A percentile compares a stretch with the other conserved stretches of the same genome.
Conservation (phyloP, 2,888 invertebrate species). For the Amblyjoppa fuscipennis region DNA sequence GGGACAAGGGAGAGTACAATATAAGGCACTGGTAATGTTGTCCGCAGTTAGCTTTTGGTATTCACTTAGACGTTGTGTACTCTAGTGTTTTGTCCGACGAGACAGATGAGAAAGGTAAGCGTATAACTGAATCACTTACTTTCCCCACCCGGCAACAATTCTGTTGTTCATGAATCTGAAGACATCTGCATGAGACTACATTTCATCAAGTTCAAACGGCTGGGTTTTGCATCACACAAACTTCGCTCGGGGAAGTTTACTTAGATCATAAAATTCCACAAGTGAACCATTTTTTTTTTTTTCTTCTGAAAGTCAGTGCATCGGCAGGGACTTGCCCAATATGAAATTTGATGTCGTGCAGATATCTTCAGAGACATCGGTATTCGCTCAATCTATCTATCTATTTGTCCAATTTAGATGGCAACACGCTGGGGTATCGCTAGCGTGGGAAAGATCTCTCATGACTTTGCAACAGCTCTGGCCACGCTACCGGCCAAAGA, state of each 20-base stretch:
- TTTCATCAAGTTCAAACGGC: too few relatives aligned
- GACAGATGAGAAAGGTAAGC: not conserved
- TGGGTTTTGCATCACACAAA: too few relatives aligned
- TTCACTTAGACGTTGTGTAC: not conserved
- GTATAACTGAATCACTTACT: too few relatives aligned
- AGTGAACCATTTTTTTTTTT: too few relatives aligned
- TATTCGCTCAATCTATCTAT: not conserved
- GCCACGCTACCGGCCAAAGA: slow-evolving; percentile 89
- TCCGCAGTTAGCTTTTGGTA: not conserved
- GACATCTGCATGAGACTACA: too few relatives aligned
- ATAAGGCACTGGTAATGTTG: not conserved
- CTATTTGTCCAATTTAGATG: slow-evolving; percentile 85
- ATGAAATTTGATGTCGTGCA: too few relatives aligned
- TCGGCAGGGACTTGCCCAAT: too few relatives aligned
- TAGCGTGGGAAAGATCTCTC: slow-evolving; percentile 93
- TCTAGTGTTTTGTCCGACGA: not conserved
- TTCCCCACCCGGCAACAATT: too few relatives aligned
- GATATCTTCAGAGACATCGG: not conserved
- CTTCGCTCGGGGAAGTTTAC: too few relatives aligned
- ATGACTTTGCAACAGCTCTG: slow-evolving; percentile 93
- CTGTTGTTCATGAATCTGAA: too few relatives aligned
- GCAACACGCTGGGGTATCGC: slow-evolving; percentile 94
- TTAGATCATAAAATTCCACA: too few relatives aligned
- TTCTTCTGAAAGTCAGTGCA: too few relatives aligned
- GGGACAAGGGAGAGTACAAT: not conserved